These are phyloP conservation scores for Sebastes steindachneri DNA, from an alignment of 2,797 vertebrate genomes.

Conservation along the genomic window DNA sequence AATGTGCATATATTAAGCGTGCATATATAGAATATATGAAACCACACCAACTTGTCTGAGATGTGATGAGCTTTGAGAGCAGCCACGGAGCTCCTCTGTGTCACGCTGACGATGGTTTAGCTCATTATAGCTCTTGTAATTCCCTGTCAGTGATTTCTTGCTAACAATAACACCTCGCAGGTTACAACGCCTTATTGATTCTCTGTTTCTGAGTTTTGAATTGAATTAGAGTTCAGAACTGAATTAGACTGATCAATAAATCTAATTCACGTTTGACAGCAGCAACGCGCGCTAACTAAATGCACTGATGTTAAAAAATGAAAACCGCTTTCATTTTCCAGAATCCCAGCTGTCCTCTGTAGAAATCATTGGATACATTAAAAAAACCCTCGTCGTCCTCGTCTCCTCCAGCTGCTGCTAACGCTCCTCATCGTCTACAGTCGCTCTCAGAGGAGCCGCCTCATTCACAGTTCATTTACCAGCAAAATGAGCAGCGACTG, in stretches of 20 bases:
- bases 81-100: not conserved
- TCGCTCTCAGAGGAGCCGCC: conserved; percentile 26
- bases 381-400: not conserved
- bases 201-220: not conserved
- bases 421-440: conserved; percentile 16
- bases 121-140: not conserved
- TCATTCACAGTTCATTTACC: conserved; percentile 54
- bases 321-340: conserved; percentile 1
- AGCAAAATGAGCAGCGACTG: conserved; percentile 42
- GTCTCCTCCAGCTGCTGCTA: conserved; percentile 39
- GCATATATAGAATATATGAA: not conserved
- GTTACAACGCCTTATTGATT: not conserved
- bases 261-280: not conserved
- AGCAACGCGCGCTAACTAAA: not conserved
- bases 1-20: not conserved
- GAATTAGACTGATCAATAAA: not conserved
- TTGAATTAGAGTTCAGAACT: not conserved
- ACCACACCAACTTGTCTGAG: not conserved
- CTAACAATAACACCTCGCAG: not conserved
- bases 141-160: not conserved
- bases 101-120: not conserved
- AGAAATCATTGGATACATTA: conserved; percentile 35
- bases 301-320: not conserved
- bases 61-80: not conserved
- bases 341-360: conserved; percentile 18